phyloP scores from a whole-genome alignment of 2,113 vertebrate genomes.

The Malurus elegans region DNA sequence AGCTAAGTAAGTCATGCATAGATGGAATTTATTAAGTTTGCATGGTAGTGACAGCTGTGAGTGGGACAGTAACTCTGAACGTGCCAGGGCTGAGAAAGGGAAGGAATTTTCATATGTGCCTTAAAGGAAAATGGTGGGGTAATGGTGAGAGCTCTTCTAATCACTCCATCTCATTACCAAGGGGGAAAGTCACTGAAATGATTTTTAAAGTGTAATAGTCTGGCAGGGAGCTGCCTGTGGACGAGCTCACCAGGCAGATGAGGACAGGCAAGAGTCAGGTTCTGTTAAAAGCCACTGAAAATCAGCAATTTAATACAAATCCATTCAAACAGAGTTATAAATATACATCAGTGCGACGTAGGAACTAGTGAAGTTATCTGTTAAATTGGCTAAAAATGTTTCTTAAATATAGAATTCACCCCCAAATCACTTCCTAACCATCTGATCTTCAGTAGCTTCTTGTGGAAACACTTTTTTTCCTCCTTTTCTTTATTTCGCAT shows the following conservation, averaged over 20 bases:
- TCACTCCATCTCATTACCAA: conserved; percentile 41
- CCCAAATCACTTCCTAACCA: conserved; percentile 13
- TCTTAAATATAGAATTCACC: conserved; percentile 38
- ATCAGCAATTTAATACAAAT: conserved; percentile 35
- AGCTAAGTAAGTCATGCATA: conserved; percentile 68
- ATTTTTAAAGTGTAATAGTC: conserved; percentile 44
- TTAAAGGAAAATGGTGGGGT: conserved; percentile 44
- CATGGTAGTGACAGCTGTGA: conserved; percentile 60
- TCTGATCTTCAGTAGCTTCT: conserved; percentile 32
- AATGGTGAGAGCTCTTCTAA: conserved; percentile 61
- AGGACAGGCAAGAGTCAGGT: not conserved
- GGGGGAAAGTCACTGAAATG: conserved; percentile 37
- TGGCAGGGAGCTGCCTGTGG: conserved; percentile 46
- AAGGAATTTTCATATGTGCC: conserved; percentile 46
- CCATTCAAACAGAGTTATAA: conserved; percentile 29
- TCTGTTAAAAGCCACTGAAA: not conserved
- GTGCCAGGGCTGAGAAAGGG: conserved; percentile 50
- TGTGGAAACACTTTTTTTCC: not conserved
- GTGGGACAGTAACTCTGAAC: conserved; percentile 56
- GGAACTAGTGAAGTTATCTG: conserved; percentile 46
- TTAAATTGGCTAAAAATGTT: conserved; percentile 19
- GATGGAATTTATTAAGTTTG: conserved; percentile 71
- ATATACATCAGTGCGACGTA: not conserved
- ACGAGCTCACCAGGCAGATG: conserved; percentile 27
- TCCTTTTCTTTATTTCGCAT: not conserved